Conservation (phyloP, 2,113 vertebrate genomes). For the Pteruthius melanotis region DNA sequence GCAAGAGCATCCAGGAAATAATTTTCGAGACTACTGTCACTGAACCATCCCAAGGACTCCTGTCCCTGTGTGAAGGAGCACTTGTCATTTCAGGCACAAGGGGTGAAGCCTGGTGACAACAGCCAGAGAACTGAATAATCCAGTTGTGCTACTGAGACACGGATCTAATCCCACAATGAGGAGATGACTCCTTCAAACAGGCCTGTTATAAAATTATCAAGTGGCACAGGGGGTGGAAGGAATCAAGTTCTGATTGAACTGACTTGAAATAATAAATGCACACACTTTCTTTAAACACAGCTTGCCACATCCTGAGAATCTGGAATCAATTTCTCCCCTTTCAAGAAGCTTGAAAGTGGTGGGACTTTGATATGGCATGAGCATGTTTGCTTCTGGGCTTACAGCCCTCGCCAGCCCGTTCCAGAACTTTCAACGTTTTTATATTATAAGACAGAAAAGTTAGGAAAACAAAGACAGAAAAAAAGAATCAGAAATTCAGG, state of each 20-base stretch:
- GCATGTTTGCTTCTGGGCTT: conserved; percentile 70
- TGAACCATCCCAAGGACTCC: not conserved
- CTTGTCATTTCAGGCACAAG: not conserved
- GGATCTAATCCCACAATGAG: not conserved
- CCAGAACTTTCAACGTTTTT: conserved; percentile 47
- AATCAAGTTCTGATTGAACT: conserved; percentile 62
- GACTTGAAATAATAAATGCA: conserved; percentile 73
- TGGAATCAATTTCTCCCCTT: conserved; percentile 64
- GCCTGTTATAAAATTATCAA: conserved; percentile 51
- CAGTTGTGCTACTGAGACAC: not conserved
- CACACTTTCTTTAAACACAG: conserved; percentile 63
- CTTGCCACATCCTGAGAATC: conserved; percentile 73
- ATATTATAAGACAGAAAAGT: conserved; percentile 58
- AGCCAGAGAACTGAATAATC: not conserved
- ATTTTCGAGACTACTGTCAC: not conserved
- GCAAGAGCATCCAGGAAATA: not conserved
- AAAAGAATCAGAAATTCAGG: conserved; percentile 43
- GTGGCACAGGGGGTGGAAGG: conserved; percentile 43
- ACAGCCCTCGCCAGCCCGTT: conserved; percentile 17
- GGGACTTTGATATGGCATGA: conserved; percentile 61
- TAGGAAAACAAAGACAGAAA: conserved; percentile 47
- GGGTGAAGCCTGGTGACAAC: not conserved
- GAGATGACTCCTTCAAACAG: not conserved
- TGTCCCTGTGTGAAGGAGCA: not conserved
- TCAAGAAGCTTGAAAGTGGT: conserved; percentile 63